Evolutionary conservation across 2,888 invertebrate genomes (phyloP).

Genomic region (Cosmorhoe ocellata): DNA sequence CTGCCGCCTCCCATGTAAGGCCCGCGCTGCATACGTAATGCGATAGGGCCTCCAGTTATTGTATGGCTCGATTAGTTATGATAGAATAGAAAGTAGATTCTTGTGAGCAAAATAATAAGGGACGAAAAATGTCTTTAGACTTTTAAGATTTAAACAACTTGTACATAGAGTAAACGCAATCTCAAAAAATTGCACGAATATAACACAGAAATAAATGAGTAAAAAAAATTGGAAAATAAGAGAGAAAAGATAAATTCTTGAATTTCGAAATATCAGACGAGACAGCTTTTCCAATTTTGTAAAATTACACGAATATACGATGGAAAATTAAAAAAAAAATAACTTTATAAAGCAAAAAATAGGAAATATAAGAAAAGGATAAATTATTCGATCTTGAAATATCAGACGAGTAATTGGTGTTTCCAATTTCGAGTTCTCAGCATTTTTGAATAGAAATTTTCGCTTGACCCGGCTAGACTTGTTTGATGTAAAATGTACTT

Average conservation of each 20-base stretch:
- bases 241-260: not conserved
- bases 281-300: not conserved
- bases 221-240: too few relatives aligned
- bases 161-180: too few relatives aligned
- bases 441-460: not conserved
- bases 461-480: not conserved
- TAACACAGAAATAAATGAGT: too few relatives aligned
- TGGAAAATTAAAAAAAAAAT: too few relatives aligned
- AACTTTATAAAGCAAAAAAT: too few relatives aligned
- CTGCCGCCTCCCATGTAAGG: constrained; percentile 50
- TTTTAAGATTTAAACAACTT: too few relatives aligned
- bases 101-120: not conserved
- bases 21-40: constrained; percentile 72
- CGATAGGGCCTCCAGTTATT: constrained; percentile 23
- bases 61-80: constrained; percentile 18
- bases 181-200: too few relatives aligned
- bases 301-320: too few relatives aligned
- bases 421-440: not conserved
- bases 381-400: not conserved
- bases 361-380: not conserved
- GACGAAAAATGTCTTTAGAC: too few relatives aligned
- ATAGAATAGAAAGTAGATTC: constrained; percentile 20
- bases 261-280: not conserved
- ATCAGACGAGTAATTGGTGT: not conserved
- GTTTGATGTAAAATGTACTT: too few relatives aligned